A percentile compares a stretch with the other conserved stretches of the same genome.
These are phyloP conservation scores for Xiphophorus maculatus DNA, from an alignment of 2,113 vertebrate species.

Conservation along the genomic window DNA sequence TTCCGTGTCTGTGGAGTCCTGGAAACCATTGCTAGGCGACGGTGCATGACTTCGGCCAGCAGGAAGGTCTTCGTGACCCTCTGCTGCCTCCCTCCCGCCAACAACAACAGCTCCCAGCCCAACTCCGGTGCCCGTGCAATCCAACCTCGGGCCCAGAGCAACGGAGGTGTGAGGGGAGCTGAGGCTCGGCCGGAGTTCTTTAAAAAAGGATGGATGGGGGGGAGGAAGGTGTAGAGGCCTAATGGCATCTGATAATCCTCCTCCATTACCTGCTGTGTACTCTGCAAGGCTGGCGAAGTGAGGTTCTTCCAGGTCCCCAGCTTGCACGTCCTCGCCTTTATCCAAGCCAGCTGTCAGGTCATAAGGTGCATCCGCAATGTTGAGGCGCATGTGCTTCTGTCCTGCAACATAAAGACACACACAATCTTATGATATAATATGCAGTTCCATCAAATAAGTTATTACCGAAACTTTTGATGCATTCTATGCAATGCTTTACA, in stretches of 20 bases:
- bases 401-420: conserved; percentile 75
- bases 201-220: conserved; percentile 86
- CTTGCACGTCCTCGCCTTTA: conserved; percentile 88
- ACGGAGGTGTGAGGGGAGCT: conserved; percentile 88
- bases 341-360: conserved; percentile 87
- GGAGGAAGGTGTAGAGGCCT: conserved; percentile 79
- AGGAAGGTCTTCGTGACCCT: conserved; percentile 87
- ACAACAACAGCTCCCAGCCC: conserved; percentile 63
- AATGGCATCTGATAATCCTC: conserved; percentile 74
- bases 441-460: neutral
- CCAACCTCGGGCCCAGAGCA: conserved; percentile 84
- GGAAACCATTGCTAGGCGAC: conserved; percentile 93
- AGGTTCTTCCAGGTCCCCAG: conserved; percentile 62
- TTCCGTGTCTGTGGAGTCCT: conserved; percentile 97
- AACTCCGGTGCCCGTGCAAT: conserved; percentile 74
- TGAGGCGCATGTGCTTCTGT: conserved; percentile 94
- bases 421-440: conserved; percentile 9
- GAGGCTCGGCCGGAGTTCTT: conserved; percentile 89
- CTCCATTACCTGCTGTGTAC: conserved; percentile 70
- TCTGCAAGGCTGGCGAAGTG: conserved; percentile 79
- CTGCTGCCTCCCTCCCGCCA: conserved; percentile 85
- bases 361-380: conserved; percentile 88
- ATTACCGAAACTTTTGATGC: neutral
- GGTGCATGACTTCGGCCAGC: conserved; percentile 72
- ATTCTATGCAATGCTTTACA: neutral